Percentiles rank a stretch among this genome's conserved stretches.
Conservation (phyloP, 2,113 vertebrate species). For the Myiopsitta monachus region DNA sequence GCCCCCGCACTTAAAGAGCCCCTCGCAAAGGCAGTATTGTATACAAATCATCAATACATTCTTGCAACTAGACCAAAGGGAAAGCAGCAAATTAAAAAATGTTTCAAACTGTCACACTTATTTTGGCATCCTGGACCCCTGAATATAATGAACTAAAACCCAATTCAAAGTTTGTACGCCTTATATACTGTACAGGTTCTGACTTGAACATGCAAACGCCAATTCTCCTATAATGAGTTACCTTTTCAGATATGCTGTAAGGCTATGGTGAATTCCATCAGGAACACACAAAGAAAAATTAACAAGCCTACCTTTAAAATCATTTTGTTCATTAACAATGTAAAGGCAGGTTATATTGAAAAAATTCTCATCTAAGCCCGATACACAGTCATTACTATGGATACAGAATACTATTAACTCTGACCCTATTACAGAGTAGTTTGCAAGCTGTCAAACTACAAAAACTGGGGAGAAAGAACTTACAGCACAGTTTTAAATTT, state of each 20-base stretch:
- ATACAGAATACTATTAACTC: conserved; percentile 74
- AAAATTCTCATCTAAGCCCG: conserved; percentile 66
- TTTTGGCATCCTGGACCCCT: conserved; percentile 90
- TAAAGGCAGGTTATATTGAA: conserved; percentile 74
- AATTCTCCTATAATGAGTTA: conserved; percentile 72
- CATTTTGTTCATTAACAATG: conserved; percentile 59
- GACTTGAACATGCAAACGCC: conserved; percentile 81
- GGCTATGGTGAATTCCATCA: conserved; percentile 85
- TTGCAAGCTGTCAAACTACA: conserved; percentile 69
- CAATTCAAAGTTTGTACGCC: conserved; percentile 83
- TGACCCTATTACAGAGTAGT: conserved; percentile 71
- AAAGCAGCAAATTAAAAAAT: conserved; percentile 84
- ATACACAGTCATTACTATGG: conserved; percentile 76
- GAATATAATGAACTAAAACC: conserved; percentile 73
- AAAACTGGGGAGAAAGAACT: conserved; percentile 68
- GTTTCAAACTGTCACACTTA: conserved; percentile 79
- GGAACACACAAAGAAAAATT: conserved; percentile 79
- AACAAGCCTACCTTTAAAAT: conserved; percentile 76
- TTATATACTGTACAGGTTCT: conserved; percentile 79
- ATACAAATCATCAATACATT: conserved; percentile 78
- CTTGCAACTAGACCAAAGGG: conserved; percentile 78
- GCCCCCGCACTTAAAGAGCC: conserved; percentile 77
- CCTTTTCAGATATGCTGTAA: conserved; percentile 82
- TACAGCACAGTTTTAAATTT: conserved; percentile 73
- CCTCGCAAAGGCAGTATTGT: conserved; percentile 84